Conservation (phyloP, 2,888 invertebrate genomes). For the Augochlorella aurata region DNA sequence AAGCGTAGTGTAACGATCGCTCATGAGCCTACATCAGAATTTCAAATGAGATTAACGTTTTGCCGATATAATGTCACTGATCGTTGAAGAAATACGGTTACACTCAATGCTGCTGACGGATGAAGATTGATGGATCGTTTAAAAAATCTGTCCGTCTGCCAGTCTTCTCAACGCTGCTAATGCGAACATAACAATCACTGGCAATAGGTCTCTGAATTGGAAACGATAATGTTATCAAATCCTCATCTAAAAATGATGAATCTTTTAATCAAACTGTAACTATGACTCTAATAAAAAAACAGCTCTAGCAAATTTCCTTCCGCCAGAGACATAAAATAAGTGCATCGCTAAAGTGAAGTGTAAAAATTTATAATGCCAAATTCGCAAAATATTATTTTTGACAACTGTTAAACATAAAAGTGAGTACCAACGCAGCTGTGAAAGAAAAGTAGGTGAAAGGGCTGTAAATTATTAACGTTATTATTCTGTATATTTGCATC, state of each 20-base stretch:
- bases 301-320: no score
- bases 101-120: not conserved
- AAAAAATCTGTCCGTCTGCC: not conserved
- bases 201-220: not conserved
- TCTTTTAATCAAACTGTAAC: no score
- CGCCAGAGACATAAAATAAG: no score
- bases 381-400: no score
- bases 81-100: not conserved
- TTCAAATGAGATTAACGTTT: conserved; percentile 8
- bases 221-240: not conserved
- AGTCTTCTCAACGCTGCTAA: not conserved
- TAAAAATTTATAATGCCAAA: no score
- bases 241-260: not conserved
- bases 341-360: no score
- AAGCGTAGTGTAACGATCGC: not conserved
- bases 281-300: no score
- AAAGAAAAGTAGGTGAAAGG: no score
- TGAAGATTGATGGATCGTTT: not conserved
- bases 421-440: no score
- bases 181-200: not conserved
- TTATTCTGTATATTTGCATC: no score
- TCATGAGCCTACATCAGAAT: not conserved
- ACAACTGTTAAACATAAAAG: no score
- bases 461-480: no score
- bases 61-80: not conserved